Percentiles rank a stretch among this genome's conserved stretches.
Evolutionary conservation across 2,888 invertebrate genomes (phyloP).

Genomic region (Campoletis raptor): DNA sequence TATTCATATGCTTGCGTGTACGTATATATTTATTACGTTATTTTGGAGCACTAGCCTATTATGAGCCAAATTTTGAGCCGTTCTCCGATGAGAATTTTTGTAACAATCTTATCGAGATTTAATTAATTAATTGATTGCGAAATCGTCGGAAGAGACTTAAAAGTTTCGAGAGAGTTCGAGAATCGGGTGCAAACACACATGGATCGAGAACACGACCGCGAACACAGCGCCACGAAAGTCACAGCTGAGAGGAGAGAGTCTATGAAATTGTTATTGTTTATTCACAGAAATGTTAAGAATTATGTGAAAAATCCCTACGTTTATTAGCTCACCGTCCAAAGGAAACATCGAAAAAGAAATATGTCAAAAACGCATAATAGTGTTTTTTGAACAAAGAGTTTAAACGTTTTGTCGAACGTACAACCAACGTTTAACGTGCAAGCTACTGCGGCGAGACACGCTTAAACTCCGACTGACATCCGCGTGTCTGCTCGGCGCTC

Average conservation of each 20-base stretch:
- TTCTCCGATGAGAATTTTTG: neutral
- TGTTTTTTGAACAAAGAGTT: neutral
- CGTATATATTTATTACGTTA: neutral
- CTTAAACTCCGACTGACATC: constrained; percentile 10
- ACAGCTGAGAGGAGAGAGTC: constrained; percentile 59
- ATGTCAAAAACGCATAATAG: neutral
- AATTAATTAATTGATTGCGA: neutral
- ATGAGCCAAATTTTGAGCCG: neutral
- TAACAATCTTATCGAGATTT: neutral
- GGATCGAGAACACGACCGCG: constrained; percentile 5
- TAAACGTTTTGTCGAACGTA: neutral
- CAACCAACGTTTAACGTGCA: neutral
- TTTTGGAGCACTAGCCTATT: neutral
- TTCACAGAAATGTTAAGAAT: constrained; percentile 59
- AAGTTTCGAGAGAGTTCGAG: constrained; percentile 51
- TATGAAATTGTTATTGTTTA: constrained; percentile 30
- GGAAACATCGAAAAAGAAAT: neutral
- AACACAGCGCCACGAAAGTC: constrained; percentile 34
- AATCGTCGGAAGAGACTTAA: neutral
- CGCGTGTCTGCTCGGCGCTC: neutral
- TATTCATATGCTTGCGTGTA: neutral
- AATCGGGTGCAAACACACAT: constrained; percentile 9
- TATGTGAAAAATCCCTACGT: neutral
- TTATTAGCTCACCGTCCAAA: neutral
- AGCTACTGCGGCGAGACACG: neutral